Conservation (phyloP, 2,888 invertebrate genomes). For the Diaphora mendica region DNA sequence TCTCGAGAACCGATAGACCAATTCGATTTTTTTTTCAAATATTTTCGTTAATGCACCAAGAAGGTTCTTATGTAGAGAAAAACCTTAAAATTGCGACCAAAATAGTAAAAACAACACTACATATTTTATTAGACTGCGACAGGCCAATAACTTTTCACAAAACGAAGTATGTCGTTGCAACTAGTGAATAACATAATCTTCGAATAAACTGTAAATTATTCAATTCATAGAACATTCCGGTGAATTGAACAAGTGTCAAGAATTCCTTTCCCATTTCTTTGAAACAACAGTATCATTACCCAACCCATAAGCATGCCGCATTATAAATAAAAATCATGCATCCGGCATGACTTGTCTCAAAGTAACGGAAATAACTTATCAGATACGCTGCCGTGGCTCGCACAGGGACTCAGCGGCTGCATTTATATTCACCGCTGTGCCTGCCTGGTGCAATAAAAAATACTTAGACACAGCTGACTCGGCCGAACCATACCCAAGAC, state of each 20-base stretch:
- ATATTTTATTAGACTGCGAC: too few species aligned
- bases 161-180: too few species aligned
- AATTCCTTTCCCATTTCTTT: conserved; percentile 10
- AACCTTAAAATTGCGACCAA: too few species aligned
- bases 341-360: conserved; percentile 59
- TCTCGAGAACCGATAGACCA: too few species aligned
- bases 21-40: too few species aligned
- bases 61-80: too few species aligned
- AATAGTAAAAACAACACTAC: too few species aligned
- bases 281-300: conserved; percentile 22
- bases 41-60: too few species aligned
- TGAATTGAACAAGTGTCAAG: background rate
- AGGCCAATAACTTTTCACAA: too few species aligned
- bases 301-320: conserved; percentile 33
- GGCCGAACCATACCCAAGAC: conserved; percentile 62
- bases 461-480: conserved; percentile 62
- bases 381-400: conserved; percentile 64
- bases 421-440: conserved; percentile 56
- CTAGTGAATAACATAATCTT: background rate
- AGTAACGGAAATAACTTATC: conserved; percentile 82
- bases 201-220: background rate
- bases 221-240: background rate
- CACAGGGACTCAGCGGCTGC: conserved; percentile 51
- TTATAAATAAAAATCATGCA: conserved; percentile 53
- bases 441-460: conserved; percentile 55